Evolutionary conservation across 2,113 vertebrate species (phyloP), one percentile per base, ranked within the genome.

Genomic region (Brachyistius frenatus): DNA sequence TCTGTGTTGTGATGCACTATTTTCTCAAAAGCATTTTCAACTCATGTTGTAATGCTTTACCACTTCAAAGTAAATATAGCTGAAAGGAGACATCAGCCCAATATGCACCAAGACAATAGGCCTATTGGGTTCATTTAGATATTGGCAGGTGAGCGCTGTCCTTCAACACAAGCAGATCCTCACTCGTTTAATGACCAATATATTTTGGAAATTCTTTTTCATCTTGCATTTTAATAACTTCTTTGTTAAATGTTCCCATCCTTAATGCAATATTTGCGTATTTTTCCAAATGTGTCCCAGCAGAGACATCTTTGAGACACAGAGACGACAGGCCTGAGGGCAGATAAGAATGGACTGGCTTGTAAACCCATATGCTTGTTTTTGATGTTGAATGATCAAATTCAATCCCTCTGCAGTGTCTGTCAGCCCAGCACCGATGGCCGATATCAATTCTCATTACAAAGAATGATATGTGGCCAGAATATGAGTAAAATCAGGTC

Each of bases 301-400:
- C 23, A 5, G 41, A 73, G 9, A 15, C 54, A 61, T 46, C 32
- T 53, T 9, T n/a, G 9, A 14, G 6, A 49, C 4, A 72, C 5
- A 60, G 23, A 10, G 2, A 50, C 37, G 5, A 16, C 47, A 47
- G 32, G 30, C 49, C 32, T 72, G 60, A 66, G 16, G 16, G 49
- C 15, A 44, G 11, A 44, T 60, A 15, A 60, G 14, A 76, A 39
- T 36, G 7, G 35, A 58, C 33, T 36, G 16, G 7, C 7, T 49
- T 75, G 5, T 69, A 58, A 65, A 58, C 46, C 2, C 36, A 44
- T 3, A 44, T 14, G 7, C 41, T 44, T 44, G 13, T 44, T 52
- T 50, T 53, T 67, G 11, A 79, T 36, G 35, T 37, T 46, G 8
- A 57, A 64, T 57, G 30, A 72, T 30, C 52, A 44, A 67, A 68